These are phyloP conservation scores for Patiria miniata DNA, from an alignment of 35 echinoderm and acorn worm genomes.

Conservation along the genomic window DNA sequence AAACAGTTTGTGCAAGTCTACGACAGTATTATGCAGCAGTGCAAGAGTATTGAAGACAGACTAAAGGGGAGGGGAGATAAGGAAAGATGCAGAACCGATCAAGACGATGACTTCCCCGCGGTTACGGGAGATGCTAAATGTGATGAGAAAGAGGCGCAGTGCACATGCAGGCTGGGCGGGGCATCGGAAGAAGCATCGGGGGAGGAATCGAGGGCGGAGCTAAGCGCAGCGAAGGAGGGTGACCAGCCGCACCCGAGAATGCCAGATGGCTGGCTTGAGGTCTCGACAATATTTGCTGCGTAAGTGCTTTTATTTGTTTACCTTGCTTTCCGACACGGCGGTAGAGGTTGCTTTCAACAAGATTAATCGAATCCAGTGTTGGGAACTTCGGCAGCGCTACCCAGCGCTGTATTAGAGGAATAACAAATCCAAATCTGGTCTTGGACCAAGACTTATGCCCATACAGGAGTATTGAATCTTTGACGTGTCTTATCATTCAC, in stretches of 20 bases:
- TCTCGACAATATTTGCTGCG: conserved; percentile 47
- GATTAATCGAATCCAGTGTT: too few relatives aligned
- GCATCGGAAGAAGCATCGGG: too few relatives aligned
- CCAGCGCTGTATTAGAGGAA: too few relatives aligned
- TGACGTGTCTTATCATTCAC: not conserved
- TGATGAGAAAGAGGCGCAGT: not conserved
- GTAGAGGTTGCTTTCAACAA: too few relatives aligned
- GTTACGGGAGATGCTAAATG: not conserved
- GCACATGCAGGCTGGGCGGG: too few relatives aligned
- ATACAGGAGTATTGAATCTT: too few relatives aligned
- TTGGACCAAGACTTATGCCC: too few relatives aligned
- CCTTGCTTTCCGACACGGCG: not conserved
- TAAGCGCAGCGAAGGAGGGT: not conserved
- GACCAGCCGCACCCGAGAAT: not conserved
- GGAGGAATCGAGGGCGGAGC: not conserved
- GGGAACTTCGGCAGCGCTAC: too few relatives aligned
- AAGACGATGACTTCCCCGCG: not conserved
- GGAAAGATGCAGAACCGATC: not conserved
- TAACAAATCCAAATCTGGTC: too few relatives aligned
- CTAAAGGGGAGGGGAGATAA: not conserved
- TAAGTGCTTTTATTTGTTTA: not conserved
- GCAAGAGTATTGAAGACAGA: conserved; percentile 2
- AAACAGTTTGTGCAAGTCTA: conserved; percentile 46
- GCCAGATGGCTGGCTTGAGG: not conserved
- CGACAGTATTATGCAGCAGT: conserved; percentile 41